Conservation (phyloP, 2,797 vertebrate genomes). For the Euthynnus affinis region DNA sequence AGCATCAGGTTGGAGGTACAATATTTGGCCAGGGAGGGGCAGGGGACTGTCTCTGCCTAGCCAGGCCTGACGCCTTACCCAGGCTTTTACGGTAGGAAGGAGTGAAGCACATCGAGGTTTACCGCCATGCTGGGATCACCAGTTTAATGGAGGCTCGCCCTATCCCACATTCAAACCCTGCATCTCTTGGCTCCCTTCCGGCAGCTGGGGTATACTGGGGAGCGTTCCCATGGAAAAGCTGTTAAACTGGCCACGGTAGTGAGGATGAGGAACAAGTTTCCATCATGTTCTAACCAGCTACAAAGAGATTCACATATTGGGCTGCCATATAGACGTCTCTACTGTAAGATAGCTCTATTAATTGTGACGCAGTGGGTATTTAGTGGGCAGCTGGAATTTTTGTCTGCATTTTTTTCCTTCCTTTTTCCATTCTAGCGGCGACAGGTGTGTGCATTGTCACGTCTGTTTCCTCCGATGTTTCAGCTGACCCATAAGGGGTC, state of each 20-base stretch:
- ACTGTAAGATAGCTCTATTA: conserved; percentile 28
- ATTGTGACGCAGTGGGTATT: conserved; percentile 22
- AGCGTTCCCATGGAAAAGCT: conserved; percentile 83
- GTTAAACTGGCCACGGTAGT: conserved; percentile 75
- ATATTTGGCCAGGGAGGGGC: conserved; percentile 31
- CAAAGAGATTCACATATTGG: conserved; percentile 57
- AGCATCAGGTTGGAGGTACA: conserved; percentile 42
- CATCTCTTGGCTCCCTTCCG: conserved; percentile 76
- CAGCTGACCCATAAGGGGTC: conserved; percentile 52
- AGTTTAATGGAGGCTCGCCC: conserved; percentile 72
- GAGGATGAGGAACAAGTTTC: conserved; percentile 83
- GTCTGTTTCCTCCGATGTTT: conserved; percentile 42
- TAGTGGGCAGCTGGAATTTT: conserved; percentile 1
- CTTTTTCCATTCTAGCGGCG: conserved; percentile 25
- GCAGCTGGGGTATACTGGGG: conserved; percentile 65
- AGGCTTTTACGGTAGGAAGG: conserved; percentile 84
- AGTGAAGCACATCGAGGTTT: conserved; percentile 81
- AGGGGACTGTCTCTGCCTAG: conserved; percentile 40
- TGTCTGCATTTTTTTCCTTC: conserved; percentile 1
- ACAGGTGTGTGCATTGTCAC: conserved; percentile 50
- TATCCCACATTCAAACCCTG: conserved; percentile 77
- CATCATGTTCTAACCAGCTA: conserved; percentile 71
- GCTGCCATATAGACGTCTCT: conserved; percentile 48
- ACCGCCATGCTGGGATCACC: conserved; percentile 79
- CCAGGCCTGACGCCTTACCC: conserved; percentile 65